Evolutionary conservation across 2,113 vertebrate species (phyloP).

Genomic region (Microtus richardsoni): DNA sequence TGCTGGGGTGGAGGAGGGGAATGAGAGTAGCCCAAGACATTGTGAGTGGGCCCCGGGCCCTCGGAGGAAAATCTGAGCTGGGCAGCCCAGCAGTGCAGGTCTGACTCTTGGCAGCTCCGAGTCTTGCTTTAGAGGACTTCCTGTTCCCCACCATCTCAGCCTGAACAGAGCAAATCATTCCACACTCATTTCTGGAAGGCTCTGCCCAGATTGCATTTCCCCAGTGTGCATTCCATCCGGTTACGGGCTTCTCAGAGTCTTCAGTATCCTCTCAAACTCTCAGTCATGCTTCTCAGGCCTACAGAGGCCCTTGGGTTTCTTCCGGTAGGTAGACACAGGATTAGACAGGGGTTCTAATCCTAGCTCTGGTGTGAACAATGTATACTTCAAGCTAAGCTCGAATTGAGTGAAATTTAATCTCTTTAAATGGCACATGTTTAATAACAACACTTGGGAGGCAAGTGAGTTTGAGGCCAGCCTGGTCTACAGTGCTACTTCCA

Average conservation of each 20-base stretch:
- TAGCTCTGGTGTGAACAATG: neutral
- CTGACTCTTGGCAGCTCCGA: neutral
- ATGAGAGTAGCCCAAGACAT: neutral
- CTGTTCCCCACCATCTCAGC: neutral
- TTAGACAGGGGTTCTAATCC: neutral
- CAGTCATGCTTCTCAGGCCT: neutral
- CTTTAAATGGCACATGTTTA: neutral
- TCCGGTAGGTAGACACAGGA: neutral
- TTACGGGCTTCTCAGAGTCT: slow-evolving; percentile 26
- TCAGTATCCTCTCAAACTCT: neutral
- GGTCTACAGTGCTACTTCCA: neutral
- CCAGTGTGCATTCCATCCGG: neutral
- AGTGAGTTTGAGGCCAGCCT: neutral
- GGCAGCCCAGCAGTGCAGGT: neutral
- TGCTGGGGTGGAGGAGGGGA: neutral
- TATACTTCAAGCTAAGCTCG: neutral
- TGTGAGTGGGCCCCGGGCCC: neutral
- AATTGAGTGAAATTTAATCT: neutral
- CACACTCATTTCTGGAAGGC: slow-evolving; percentile 47
- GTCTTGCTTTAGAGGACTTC: slow-evolving; percentile 9
- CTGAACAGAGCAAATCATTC: neutral
- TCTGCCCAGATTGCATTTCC: slow-evolving; percentile 3
- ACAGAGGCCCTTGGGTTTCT: neutral
- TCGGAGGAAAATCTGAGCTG: slow-evolving; percentile 56
- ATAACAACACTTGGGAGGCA: neutral